Evolutionary conservation across 2,797 vertebrate species (phyloP), one percentile per base, ranked within the genome.

Genomic region (Sebastes goodei): DNA sequence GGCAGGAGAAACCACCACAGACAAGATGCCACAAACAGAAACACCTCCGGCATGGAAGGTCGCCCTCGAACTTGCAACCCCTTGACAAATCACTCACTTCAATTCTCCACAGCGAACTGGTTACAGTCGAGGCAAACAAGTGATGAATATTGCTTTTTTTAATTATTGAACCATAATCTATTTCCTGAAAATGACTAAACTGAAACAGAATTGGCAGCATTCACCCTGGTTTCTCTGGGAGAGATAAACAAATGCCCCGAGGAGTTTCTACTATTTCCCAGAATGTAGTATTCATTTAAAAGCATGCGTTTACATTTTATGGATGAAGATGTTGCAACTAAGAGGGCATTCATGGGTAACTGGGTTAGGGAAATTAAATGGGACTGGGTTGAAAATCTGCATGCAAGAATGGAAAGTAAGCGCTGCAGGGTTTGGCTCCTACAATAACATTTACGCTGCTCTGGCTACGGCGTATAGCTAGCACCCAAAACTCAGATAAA

Each of bases 281-380:
- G 72, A 87, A 88, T 69, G 79, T 80, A 77, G 84, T 68, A 67
- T 88, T 92, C 65, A 81, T 91, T 91, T 84, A 82, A 90, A 42
- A 74, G 83, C 77, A 61, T 79, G 77, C 33, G 85, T 91, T 91
- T 81, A 89, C 78, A 89, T 90, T 71, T 88, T 90, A 92, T 89
- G 85, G 90, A 90, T 86, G 91, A 86, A 84, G 86, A 90, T 90
- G 89, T 83, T 83, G 84, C 88, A 88, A 74, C 84, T 90, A 86
- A 86, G 76, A 90, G 88, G 89, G 84, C 89, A 89, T 91, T 89
- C 81, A 80, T 84, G 85, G 89, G 82, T 88, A 94, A 92, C 85
- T 85, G 88, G 80, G 86, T 91, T 88, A 90, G 76, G 72, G 70
- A 92, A 92, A 92, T 90, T 80, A 89, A 93, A 91, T 76, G 72